Evolutionary conservation across 2,113 vertebrate genomes (phyloP).

Genomic region (Neodon shergylaensis): DNA sequence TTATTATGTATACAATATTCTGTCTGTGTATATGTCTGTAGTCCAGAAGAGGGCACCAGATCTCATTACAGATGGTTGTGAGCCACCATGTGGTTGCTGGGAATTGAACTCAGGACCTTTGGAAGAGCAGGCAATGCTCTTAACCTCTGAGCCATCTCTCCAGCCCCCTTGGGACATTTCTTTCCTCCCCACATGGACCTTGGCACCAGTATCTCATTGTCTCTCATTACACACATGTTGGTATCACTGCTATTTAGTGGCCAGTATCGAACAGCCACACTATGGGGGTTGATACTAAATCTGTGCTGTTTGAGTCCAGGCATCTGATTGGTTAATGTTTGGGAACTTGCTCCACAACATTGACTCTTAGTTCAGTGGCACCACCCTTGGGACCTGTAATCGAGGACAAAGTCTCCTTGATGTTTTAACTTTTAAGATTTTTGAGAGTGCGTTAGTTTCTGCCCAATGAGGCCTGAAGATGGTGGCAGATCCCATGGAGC

Average conservation of each 20-base stretch:
- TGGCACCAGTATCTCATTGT: background rate
- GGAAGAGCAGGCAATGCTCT: too few species aligned
- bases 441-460: background rate
- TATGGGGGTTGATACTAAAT: background rate
- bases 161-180: too few species aligned
- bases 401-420: background rate
- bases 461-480: background rate
- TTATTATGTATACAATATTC: too few species aligned
- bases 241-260: background rate
- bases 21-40: too few species aligned
- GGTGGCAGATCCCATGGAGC: background rate
- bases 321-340: background rate
- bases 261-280: background rate
- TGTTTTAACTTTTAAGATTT: background rate
- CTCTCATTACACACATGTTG: too few species aligned
- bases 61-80: too few species aligned
- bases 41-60: too few species aligned
- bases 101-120: too few species aligned
- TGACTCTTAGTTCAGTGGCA: background rate
- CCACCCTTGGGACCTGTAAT: background rate
- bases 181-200: background rate
- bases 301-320: background rate
- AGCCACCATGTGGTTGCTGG: too few species aligned
- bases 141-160: too few species aligned
- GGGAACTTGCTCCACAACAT: background rate